Conservation (phyloP, 2,113 vertebrate genomes). For the Corvus moneduloides region DNA sequence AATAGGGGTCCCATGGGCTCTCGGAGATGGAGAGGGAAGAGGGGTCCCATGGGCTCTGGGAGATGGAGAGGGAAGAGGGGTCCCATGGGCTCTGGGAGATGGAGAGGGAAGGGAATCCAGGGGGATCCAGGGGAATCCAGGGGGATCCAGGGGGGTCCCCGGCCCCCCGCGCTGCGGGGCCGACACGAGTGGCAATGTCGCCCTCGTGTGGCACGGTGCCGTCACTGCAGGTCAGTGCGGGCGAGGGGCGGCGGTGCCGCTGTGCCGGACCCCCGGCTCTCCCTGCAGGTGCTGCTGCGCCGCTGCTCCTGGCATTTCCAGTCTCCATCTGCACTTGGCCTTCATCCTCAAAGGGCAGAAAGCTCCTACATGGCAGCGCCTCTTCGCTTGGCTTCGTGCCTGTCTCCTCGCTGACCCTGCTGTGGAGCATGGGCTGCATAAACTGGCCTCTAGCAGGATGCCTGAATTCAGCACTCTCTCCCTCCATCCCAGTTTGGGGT, state of each 20-base stretch:
- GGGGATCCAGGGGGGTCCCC: not conserved
- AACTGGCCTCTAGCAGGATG: not conserved
- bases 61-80: too few species aligned
- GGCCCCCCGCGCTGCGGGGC: fast-evolving
- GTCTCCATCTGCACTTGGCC: fast-evolving
- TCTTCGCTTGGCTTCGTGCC: not conserved
- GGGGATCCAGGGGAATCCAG: not conserved
- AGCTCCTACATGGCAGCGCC: not conserved
- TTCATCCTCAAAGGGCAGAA: not conserved
- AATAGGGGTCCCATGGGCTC: too few species aligned
- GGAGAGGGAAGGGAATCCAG: too few species aligned
- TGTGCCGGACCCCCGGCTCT: too few species aligned
- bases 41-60: too few species aligned
- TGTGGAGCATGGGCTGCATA: not conserved
- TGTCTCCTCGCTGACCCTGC: not conserved
- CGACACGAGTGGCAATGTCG: not conserved
- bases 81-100: too few species aligned
- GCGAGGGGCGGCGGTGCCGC: fast-evolving
- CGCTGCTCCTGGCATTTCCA: fast-evolving
- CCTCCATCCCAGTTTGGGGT: not conserved
- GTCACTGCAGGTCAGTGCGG: not conserved
- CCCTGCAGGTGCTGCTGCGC: not conserved
- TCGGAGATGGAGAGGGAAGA: not conserved
- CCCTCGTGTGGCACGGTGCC: not conserved
- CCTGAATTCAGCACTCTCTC: not conserved